A percentile compares a stretch with the other conserved stretches of the same genome.
Evolutionary conservation across 2,888 invertebrate genomes (phyloP).

Genomic region (Lysandra coridon): DNA sequence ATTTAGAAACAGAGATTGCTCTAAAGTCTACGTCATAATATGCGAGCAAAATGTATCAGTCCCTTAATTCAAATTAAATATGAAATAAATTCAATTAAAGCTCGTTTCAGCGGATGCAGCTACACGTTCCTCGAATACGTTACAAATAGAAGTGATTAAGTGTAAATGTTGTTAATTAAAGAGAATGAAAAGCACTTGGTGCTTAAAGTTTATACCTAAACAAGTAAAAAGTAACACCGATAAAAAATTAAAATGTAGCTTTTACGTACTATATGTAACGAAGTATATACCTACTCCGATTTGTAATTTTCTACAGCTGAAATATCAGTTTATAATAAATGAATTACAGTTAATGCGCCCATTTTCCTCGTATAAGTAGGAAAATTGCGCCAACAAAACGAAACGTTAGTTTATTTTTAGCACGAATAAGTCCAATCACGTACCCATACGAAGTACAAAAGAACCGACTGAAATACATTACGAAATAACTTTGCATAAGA

Average conservation of each 20-base stretch:
- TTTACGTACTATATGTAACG: background rate
- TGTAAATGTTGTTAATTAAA: background rate
- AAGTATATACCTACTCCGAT: background rate
- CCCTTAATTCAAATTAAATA: background rate
- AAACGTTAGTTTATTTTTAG: background rate
- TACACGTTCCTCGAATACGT: background rate
- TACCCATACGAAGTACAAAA: background rate
- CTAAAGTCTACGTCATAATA: too few species aligned
- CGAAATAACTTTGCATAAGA: constrained; percentile 35
- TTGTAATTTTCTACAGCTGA: background rate
- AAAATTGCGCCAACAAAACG: background rate
- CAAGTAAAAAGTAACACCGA: background rate
- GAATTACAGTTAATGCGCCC: background rate
- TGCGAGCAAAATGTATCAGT: background rate
- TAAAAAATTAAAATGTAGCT: background rate
- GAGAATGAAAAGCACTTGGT: background rate
- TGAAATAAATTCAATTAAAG: background rate
- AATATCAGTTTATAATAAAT: too few species aligned
- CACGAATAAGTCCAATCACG: background rate
- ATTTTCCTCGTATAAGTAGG: background rate
- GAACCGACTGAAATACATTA: constrained; percentile 25
- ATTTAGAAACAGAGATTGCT: too few species aligned
- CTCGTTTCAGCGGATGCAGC: background rate
- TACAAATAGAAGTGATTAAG: background rate
- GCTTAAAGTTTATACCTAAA: background rate